These are phyloP conservation scores for Platysteira castanea DNA, from an alignment of 2,113 vertebrate genomes.

Conservation along the genomic window DNA sequence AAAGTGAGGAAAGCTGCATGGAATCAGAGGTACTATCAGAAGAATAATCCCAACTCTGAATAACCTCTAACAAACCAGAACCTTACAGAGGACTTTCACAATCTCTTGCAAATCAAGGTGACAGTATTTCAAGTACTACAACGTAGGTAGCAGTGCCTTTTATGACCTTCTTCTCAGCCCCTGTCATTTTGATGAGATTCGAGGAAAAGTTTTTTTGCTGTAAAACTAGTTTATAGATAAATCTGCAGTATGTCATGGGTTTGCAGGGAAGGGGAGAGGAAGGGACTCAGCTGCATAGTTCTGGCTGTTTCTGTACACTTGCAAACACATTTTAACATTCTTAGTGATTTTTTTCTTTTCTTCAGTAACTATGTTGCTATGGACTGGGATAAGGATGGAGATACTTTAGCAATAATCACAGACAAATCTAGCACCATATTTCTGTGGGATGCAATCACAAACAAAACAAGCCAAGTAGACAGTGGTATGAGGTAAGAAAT, in stretches of 20 bases:
- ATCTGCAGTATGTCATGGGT: not conserved
- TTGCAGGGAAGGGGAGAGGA: not conserved
- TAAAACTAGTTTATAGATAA: not conserved
- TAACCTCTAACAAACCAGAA: not conserved
- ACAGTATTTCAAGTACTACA: not conserved
- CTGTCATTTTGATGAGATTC: not conserved
- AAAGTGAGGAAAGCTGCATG: not conserved
- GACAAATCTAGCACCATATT: constrained; percentile 89
- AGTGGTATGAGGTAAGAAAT: constrained; percentile 86
- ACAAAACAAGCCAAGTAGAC: constrained; percentile 90
- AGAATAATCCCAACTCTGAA: not conserved
- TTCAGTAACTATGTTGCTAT: constrained; percentile 85
- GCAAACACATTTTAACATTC: not conserved
- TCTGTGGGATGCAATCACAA: constrained; percentile 93
- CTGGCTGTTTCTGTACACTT: not conserved
- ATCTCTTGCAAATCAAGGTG: not conserved
- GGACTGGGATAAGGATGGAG: constrained; percentile 98
- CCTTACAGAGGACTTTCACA: not conserved
- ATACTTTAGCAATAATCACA: constrained; percentile 89
- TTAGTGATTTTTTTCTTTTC: not conserved
- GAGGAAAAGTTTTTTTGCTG: not conserved
- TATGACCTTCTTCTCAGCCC: not conserved
- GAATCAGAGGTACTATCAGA: not conserved
- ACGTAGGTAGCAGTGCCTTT: not conserved
- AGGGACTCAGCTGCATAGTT: not conserved